A percentile compares a stretch with the other conserved stretches of the same genome.
These are phyloP conservation scores for Rafetus swinhoei DNA, from an alignment of 2,113 vertebrate species.

Conservation along the genomic window DNA sequence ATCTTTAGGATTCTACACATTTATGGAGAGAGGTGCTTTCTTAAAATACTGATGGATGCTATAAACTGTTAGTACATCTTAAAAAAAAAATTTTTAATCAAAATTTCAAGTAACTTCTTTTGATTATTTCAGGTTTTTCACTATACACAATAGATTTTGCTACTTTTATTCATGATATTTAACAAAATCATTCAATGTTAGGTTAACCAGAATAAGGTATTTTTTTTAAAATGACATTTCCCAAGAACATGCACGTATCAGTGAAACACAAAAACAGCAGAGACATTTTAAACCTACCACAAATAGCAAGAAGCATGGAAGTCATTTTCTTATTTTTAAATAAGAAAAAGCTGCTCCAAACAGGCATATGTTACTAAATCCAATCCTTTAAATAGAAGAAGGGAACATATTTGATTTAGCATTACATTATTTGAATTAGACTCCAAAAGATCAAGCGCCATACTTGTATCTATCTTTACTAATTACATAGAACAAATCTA, in stretches of 20 bases:
- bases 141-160: constrained; percentile 44
- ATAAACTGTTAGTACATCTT: not conserved
- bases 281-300: constrained; percentile 79
- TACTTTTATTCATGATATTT: constrained; percentile 59
- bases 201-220: constrained; percentile 57
- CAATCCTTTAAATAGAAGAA: constrained; percentile 68
- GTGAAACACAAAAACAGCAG: constrained; percentile 74
- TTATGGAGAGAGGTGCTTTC: not conserved
- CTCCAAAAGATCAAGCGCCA: constrained; percentile 54
- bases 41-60: not conserved
- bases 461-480: constrained; percentile 17
- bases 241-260: constrained; percentile 64
- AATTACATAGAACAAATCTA: constrained; percentile 26
- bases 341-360: constrained; percentile 79
- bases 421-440: constrained; percentile 60
- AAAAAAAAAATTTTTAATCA: not conserved
- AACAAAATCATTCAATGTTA: constrained; percentile 57
- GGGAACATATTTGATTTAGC: constrained; percentile 61
- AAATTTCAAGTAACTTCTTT: not conserved
- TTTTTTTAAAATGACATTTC: constrained; percentile 72
- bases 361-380: constrained; percentile 72
- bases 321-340: constrained; percentile 77
- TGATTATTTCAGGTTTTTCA: constrained; percentile 47
- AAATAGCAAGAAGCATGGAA: constrained; percentile 82
- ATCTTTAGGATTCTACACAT: not conserved